Evolutionary conservation across 2,888 invertebrate species (phyloP).

Genomic region (Eucera pruinosa): DNA sequence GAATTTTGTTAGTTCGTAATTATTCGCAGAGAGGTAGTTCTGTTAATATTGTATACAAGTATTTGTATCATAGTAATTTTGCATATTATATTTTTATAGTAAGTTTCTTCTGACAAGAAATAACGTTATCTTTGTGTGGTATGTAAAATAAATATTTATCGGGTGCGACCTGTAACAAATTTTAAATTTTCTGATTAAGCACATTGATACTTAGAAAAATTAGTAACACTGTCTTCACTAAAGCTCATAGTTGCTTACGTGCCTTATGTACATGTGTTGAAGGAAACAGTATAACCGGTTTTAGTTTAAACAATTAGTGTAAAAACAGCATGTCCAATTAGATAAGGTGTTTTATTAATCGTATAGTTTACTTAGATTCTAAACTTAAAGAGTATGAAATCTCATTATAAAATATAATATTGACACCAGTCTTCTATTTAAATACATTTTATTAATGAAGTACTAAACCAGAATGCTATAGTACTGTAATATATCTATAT

Average conservation of each 20-base stretch:
- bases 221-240: neutral
- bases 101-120: conserved; percentile 20
- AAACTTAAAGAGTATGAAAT: neutral
- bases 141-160: conserved; percentile 35
- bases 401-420: neutral
- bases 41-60: conserved; percentile 63
- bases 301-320: neutral
- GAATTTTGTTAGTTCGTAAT: conserved; percentile 21
- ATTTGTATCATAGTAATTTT: conserved; percentile 41
- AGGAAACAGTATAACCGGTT: neutral
- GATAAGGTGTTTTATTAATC: conserved; percentile 4
- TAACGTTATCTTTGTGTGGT: conserved; percentile 16
- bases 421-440: conserved; percentile 15
- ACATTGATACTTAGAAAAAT: conserved; percentile 26
- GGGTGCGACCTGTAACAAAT: neutral
- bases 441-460: conserved; percentile 2
- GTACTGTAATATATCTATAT: neutral
- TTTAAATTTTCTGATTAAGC: conserved; percentile 22
- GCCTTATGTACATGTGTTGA: conserved; percentile 6
- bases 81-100: conserved; percentile 61
- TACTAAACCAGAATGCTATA: neutral
- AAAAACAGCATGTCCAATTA: too few species aligned
- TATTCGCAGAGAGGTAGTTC: conserved; percentile 28
- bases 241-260: conserved; percentile 1
- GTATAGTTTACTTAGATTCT: neutral